These are phyloP conservation scores for Pollenia angustigena DNA, from an alignment of 2,888 invertebrate species.

Conservation along the genomic window DNA sequence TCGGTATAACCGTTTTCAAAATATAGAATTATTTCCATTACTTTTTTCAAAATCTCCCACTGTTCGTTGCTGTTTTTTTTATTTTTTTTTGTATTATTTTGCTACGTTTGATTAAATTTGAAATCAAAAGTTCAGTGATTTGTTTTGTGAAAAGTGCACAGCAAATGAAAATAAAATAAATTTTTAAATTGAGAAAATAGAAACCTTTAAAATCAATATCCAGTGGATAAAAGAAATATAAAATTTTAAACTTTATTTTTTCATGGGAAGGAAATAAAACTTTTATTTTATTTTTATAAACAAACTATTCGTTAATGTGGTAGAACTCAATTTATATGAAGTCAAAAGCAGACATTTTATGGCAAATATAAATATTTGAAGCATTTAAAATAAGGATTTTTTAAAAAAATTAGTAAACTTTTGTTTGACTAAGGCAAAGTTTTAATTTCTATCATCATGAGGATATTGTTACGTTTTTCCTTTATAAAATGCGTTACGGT, in stretches of 20 bases:
- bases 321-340: neutral
- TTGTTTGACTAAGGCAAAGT: too few relatives aligned
- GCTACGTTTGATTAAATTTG: neutral
- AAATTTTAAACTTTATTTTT: slow-evolving; percentile 29
- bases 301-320: slow-evolving; percentile 1
- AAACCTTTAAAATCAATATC: slow-evolving; percentile 18
- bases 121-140: slow-evolving; percentile 36
- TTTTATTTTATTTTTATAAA: neutral
- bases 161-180: neutral
- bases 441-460: too few relatives aligned
- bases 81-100: neutral
- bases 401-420: too few relatives aligned
- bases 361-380: neutral
- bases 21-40: too few relatives aligned
- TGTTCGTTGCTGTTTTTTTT: neutral
- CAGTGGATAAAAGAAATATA: slow-evolving; percentile 16
- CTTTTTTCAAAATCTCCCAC: too few relatives aligned
- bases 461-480: too few relatives aligned
- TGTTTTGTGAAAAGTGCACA: neutral
- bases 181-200: slow-evolving; percentile 1
- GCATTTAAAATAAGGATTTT: neutral
- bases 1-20: too few relatives aligned
- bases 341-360: neutral
- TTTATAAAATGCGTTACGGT: too few relatives aligned
- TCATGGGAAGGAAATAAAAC: neutral